Evolutionary conservation across 2,888 invertebrate genomes (phyloP).

Genomic region (Athalia cordata): DNA sequence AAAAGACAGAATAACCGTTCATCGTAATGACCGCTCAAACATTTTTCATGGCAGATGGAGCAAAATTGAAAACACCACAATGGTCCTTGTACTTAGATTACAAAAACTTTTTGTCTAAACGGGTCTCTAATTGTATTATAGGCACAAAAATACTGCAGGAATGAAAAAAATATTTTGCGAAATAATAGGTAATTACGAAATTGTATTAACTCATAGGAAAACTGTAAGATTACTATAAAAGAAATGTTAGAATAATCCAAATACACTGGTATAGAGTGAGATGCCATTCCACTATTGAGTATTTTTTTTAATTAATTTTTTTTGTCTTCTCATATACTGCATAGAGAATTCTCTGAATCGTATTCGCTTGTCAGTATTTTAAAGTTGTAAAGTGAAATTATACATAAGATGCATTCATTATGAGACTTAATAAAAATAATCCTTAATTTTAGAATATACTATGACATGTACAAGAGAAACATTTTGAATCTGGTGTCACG

Average conservation of each 20-base stretch:
- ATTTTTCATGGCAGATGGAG: slow-evolving; percentile 5
- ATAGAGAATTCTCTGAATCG: slow-evolving; percentile 36
- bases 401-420: slow-evolving; percentile 41
- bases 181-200: slow-evolving; percentile 60
- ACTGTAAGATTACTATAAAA: slow-evolving; percentile 52
- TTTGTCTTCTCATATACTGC: slow-evolving; percentile 18
- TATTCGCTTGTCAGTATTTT: slow-evolving; percentile 57
- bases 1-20: neutral
- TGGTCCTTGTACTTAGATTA: slow-evolving; percentile 68
- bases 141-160: slow-evolving; percentile 51
- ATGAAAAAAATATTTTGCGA: slow-evolving; percentile 66
- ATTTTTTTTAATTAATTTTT: slow-evolving; percentile 16
- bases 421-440: slow-evolving; percentile 43
- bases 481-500: slow-evolving; percentile 41
- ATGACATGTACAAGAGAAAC: slow-evolving; percentile 20
- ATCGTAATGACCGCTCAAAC: slow-evolving; percentile 2
- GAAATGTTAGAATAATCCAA: slow-evolving; percentile 46
- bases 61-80: slow-evolving; percentile 47
- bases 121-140: slow-evolving; percentile 66
- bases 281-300: slow-evolving; percentile 58
- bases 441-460: slow-evolving; percentile 38
- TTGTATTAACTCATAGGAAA: slow-evolving; percentile 50
- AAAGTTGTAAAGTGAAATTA: slow-evolving; percentile 49
- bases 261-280: slow-evolving; percentile 49
- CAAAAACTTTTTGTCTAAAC: slow-evolving; percentile 61